Conservation (phyloP, 2,113 vertebrate species). For the Ovibos moschatus region DNA sequence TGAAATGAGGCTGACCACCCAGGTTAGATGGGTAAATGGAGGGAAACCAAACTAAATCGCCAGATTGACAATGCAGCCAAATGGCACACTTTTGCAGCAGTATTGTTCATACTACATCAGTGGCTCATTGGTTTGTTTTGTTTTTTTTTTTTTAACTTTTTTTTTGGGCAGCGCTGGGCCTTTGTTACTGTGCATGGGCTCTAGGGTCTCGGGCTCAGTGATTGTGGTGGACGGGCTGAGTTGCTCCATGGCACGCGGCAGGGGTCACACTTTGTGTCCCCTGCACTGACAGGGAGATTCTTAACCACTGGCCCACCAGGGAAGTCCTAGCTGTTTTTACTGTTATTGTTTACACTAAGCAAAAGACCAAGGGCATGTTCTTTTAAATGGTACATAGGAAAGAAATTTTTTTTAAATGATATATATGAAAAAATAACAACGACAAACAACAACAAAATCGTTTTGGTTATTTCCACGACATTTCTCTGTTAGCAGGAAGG, state of each 20-base stretch:
- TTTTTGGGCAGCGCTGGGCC: background rate
- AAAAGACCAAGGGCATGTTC: background rate
- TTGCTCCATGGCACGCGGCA: background rate
- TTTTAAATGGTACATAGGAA: background rate
- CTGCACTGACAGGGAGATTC: background rate
- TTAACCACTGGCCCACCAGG: background rate
- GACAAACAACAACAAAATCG: background rate
- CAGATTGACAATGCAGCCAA: accelerated
- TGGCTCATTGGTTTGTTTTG: background rate
- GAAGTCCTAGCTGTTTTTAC: background rate
- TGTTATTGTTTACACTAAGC: background rate
- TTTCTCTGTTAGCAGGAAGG: background rate
- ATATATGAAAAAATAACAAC: background rate
- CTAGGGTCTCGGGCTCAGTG: background rate
- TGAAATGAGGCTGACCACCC: background rate
- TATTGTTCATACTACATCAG: too few relatives aligned
- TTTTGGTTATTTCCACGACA: background rate
- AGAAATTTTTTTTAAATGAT: background rate
- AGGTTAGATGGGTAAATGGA: background rate
- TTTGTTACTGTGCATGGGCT: background rate
- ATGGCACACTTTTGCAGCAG: too few relatives aligned
- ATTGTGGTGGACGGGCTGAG: background rate
- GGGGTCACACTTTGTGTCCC: background rate
- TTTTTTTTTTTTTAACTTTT: background rate
- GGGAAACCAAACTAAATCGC: background rate